Evolutionary conservation across 2,888 invertebrate genomes (phyloP).

Genomic region (Nomada ruficornis): DNA sequence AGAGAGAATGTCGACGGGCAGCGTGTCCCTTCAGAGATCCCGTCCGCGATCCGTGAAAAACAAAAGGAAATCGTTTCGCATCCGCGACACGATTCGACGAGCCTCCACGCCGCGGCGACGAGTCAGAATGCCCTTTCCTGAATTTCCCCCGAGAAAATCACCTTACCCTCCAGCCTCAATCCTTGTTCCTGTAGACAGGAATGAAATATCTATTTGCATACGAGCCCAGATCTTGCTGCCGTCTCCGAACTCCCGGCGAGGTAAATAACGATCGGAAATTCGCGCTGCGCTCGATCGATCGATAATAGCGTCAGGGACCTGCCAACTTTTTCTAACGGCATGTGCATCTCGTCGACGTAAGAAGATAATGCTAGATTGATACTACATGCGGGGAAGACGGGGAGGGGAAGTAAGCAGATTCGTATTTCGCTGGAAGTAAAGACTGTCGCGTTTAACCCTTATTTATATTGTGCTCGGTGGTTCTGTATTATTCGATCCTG

Average conservation of each 20-base stretch:
- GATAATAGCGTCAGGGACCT: slow-evolving; percentile 30
- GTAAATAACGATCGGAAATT: slow-evolving; percentile 69
- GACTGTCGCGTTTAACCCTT: neutral
- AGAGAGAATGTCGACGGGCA: slow-evolving; percentile 11
- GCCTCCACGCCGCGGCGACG: slow-evolving; percentile 33
- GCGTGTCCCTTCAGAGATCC: slow-evolving; percentile 8
- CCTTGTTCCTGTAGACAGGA: slow-evolving; percentile 69
- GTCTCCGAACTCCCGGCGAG: slow-evolving; percentile 57
- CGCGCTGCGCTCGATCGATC: slow-evolving; percentile 29
- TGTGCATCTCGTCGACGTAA: neutral
- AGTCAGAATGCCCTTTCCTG: slow-evolving; percentile 67
- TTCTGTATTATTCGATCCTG: too few relatives aligned
- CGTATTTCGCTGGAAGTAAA: neutral
- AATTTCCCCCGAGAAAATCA: slow-evolving; percentile 75
- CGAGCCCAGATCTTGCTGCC: slow-evolving; percentile 58
- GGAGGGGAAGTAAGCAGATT: neutral
- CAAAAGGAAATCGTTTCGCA: slow-evolving; percentile 54
- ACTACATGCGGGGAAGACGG: neutral
- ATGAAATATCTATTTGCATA: slow-evolving; percentile 75
- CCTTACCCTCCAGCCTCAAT: slow-evolving; percentile 68
- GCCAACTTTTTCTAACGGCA: neutral
- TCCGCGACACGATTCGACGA: slow-evolving; percentile 57
- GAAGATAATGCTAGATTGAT: neutral
- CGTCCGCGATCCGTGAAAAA: slow-evolving; percentile 25
- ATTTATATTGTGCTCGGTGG: too few relatives aligned